Evolutionary conservation across 2,113 vertebrate species (phyloP).

Genomic region (Panthera uncia): DNA sequence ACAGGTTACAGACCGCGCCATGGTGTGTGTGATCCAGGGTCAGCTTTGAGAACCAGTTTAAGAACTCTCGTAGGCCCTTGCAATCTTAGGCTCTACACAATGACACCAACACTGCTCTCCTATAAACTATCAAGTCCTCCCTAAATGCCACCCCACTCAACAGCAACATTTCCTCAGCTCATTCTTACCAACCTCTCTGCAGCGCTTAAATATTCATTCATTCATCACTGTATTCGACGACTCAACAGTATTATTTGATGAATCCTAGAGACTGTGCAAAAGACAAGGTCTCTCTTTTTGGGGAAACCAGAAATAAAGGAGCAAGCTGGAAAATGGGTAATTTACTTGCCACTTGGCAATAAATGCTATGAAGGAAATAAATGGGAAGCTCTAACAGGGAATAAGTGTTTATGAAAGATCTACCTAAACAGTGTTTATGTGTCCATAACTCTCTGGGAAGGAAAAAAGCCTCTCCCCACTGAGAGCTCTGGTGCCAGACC

Average conservation of each 20-base stretch:
- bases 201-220: not conserved
- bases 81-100: no score
- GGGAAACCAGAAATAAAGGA: constrained; percentile 23
- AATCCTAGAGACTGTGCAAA: not conserved
- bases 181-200: not conserved
- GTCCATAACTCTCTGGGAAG: not conserved
- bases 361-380: constrained; percentile 16
- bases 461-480: not conserved
- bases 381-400: not conserved
- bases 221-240: not conserved
- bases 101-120: not conserved
- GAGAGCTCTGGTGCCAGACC: not conserved
- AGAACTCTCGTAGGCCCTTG: not conserved
- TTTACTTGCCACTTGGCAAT: not conserved
- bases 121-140: not conserved
- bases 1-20: not conserved
- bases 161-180: not conserved
- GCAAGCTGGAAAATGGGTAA: constrained; percentile 13
- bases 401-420: not conserved
- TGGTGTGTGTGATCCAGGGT: not conserved
- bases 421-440: not conserved
- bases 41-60: not conserved
- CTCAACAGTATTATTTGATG: not conserved
- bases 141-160: not conserved
- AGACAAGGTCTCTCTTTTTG: not conserved